Evolutionary conservation across 1,140 invertebrate species (phyloP), one percentile per base, ranked within the genome.

Genomic region (Drusus annulatus): DNA sequence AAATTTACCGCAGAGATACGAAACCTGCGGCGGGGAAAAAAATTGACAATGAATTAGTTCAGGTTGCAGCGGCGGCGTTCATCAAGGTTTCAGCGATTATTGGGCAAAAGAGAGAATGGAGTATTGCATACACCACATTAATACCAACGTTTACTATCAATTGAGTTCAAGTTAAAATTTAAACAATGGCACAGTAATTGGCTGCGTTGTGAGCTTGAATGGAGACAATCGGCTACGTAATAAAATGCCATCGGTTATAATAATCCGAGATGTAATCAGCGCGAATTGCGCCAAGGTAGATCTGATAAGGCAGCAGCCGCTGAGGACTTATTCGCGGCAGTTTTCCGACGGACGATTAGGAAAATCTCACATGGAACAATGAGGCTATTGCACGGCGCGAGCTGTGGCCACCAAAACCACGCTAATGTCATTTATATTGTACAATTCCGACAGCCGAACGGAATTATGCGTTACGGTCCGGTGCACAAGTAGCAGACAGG

Each of bases 391-490:
- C 15, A 19, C 21, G 54, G 73, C 52, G 73, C 19, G 58, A 31
- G 17, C 15, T 19, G 63, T 52, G 76, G 62, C 76, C 45, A 78
- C 63, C 45, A 69, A 65, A 65, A 80, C 50, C 76, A 76, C 65
- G 25, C 60, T 81, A 77, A 78, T 81, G 80, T 81, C 80, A 78
- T 81, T 81, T 63, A 76, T 45, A 63, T 74, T 81, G 77, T 81
- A 65, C 65, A 75, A 81, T 81, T 78, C 65, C 77, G 78, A 73
- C 80, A 76, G 73, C 78, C 77, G 58, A 62, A 77, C 65, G 74
- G 79, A 82, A 82, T 82, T 82, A 82, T 82, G 80, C 82, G 82
- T 81, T 77, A 83, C 82, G 82, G 82, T 83, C 80, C 81, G 77
- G 73, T 68, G 82, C 56, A 65, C 79, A 83, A 80, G 75, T 83